Evolutionary conservation across 1,140 invertebrate genomes (phyloP), one percentile per base, ranked within the genome.

Genomic region (Apolygus lucorum): DNA sequence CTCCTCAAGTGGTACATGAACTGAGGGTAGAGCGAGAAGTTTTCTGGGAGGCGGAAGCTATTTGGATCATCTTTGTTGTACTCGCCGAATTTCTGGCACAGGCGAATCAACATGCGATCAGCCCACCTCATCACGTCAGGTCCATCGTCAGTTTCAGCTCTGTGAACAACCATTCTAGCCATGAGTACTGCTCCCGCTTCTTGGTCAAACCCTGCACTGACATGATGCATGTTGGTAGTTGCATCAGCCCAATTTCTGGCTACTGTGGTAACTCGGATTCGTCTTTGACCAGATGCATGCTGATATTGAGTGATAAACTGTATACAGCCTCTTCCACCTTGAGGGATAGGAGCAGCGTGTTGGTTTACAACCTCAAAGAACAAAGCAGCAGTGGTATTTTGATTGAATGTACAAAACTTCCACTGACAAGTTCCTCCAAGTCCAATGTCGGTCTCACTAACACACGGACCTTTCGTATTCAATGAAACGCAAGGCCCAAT

Each of bases 81-180:
- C 77, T 99, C 95, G 63, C 96, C 98, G 82, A 99, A 99, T 80
- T 98, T 98, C 78, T 99, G 97, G 81, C 97, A 99, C 91, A 99
- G 82, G 79, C 96, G 84, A 75, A 99, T 99, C 4, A 99, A 85
- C 88, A 95, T 98, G 74, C 97, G 84, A 82, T 99, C 98, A 0
- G 99, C 87, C 97, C 97, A 99, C 76, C 98, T 86, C 69, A 99
- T 83, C 52, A 99, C 95, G 80, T 99, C 97, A 0, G 94, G 92
- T 2, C 93, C 92, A 76, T 98, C 96, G 77, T 99, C 96, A 28
- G 88, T 91, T 80, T 99, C 95, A 0, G 96, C 95, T 76, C 94
- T 84, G 81, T 95, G 98, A 52, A 97, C 95, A 8, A 96, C 96
- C 75, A 98, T 88, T 62, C 98, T 85, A 0, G 95, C 93, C 95